phyloP scores from a whole-genome alignment of 2,888 invertebrate genomes.

The Drosophila rellima region DNA sequence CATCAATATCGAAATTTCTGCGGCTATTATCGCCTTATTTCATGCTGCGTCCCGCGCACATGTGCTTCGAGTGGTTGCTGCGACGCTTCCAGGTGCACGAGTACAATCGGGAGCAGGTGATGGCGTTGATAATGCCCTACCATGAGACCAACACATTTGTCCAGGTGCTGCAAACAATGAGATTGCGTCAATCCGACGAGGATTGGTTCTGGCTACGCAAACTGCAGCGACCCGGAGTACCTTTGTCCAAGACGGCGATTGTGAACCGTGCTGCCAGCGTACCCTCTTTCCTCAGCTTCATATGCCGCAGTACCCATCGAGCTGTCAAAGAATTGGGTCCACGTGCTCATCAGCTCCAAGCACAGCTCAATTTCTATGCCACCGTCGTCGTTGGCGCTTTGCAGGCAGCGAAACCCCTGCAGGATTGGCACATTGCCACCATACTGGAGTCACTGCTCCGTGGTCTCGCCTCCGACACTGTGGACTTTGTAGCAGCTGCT shows the following conservation, averaged over 20 bases:
- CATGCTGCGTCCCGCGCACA: conserved; percentile 92
- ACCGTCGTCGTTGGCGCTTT: conserved; percentile 91
- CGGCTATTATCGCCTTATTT: conserved; percentile 95
- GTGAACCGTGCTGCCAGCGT: conserved; percentile 90
- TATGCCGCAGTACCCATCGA: conserved; percentile 87
- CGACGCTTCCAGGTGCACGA: conserved; percentile 95
- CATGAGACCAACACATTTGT: conserved; percentile 97
- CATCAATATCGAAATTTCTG: conserved; percentile 92
- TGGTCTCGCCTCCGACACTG: conserved; percentile 89
- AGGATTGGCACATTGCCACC: conserved; percentile 89
- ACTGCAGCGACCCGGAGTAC: conserved; percentile 91
- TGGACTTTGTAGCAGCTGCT: conserved; percentile 91
- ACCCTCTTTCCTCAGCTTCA: conserved; percentile 88
- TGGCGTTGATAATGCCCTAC: conserved; percentile 94
- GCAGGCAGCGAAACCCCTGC: conserved; percentile 86
- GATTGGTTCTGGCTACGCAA: conserved; percentile 92
- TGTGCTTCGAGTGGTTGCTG: conserved; percentile 98
- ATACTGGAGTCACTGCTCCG: conserved; percentile 90
- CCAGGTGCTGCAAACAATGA: conserved; percentile 91
- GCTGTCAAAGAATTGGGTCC: conserved; percentile 88
- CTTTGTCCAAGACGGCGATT: conserved; percentile 90
- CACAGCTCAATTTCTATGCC: conserved; percentile 93
- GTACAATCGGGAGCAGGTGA: conserved; percentile 93
- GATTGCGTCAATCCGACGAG: conserved; percentile 87
- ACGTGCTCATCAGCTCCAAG: conserved; percentile 88